Conservation (phyloP, 2,797 vertebrate species). For the Buceros bicornis region DNA sequence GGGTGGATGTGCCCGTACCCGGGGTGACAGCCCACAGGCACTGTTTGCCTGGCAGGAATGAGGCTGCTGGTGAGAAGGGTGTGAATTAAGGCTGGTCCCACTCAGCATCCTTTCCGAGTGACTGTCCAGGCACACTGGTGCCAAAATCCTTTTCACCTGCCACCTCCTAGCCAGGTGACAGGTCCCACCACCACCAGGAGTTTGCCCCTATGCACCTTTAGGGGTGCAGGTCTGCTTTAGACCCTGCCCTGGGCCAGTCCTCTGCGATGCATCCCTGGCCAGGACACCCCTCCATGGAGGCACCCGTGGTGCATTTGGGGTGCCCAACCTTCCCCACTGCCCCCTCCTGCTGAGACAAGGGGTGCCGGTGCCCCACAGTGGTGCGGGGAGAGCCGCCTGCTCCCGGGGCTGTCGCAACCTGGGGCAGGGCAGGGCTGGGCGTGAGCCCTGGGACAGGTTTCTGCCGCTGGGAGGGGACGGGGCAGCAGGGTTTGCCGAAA, state of each 20-base stretch:
- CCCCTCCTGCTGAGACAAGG: too few relatives aligned
- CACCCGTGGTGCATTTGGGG: rapidly evolving
- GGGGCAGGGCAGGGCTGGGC: background rate
- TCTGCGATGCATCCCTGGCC: rapidly evolving
- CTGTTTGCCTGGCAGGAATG: background rate
- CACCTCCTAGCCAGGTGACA: background rate
- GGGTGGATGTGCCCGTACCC: rapidly evolving
- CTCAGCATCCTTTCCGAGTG: slow-evolving; percentile 5
- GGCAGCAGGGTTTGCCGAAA: slow-evolving; percentile 38
- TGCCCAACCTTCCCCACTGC: rapidly evolving
- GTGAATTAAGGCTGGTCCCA: background rate
- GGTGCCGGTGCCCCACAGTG: rapidly evolving
- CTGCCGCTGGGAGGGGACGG: background rate
- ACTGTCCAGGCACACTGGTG: background rate
- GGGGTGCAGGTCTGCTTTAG: background rate
- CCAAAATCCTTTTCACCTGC: background rate
- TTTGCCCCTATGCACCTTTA: rapidly evolving
- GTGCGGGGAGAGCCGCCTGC: background rate
- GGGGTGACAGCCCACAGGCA: background rate
- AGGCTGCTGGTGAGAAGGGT: background rate
- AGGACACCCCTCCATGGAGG: rapidly evolving
- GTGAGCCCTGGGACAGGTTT: background rate
- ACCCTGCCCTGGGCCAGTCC: background rate
- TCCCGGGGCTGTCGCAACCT: background rate
- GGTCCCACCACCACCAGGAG: rapidly evolving